Evolutionary conservation across 2,113 vertebrate species (phyloP), one percentile per base, ranked within the genome.

Genomic region (Irena cyanogastra): DNA sequence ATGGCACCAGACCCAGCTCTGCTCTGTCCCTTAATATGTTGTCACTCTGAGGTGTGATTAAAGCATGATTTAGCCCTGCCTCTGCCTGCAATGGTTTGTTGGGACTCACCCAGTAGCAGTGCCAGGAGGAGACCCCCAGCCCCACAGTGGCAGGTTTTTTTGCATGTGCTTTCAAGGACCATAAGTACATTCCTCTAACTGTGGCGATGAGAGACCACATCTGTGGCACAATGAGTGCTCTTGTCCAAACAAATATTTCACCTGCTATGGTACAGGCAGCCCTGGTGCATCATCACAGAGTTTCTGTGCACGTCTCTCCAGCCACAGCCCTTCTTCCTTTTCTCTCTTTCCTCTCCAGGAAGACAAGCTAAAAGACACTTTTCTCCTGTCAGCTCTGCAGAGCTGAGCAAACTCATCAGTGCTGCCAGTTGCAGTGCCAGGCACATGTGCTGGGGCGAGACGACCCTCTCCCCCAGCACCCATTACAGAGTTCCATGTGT

Each of bases 1-100:
- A 9, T 3, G 3, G 64, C 0, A 0, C 11, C 3, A 3, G 45
- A 45, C 27, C 9, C 41, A 44, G 66, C 28, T 16, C 45, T 80
- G 37, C 26, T 80, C n/a, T 35, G 70, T 90, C 49, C 28, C 35
- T 56, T 53, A 41, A 22, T 39, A 31, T 0, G 0, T 37, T 91
- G 57, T 90, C 68, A 77, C 50, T 83, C 54, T 30, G 20, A 56
- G 23, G 14, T 59, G 35, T 24, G 77, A 97, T 96, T 96, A 97
- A 97, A 97, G 24, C 3, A 6, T 64, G 39, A 87, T 78, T 87
- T 74, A 89, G 82, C 41, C 19, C 61, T 69, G 47, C 39, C 33
- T 87, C 60, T 89, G 86, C 52, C 44, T 94, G 65, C 5, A 4
- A 0, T 81, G 64, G 33, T 96, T 95, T 92, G 33, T 74, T 71